Evolutionary conservation across 2,888 invertebrate genomes (phyloP).

Genomic region (Brachyptera putata): DNA sequence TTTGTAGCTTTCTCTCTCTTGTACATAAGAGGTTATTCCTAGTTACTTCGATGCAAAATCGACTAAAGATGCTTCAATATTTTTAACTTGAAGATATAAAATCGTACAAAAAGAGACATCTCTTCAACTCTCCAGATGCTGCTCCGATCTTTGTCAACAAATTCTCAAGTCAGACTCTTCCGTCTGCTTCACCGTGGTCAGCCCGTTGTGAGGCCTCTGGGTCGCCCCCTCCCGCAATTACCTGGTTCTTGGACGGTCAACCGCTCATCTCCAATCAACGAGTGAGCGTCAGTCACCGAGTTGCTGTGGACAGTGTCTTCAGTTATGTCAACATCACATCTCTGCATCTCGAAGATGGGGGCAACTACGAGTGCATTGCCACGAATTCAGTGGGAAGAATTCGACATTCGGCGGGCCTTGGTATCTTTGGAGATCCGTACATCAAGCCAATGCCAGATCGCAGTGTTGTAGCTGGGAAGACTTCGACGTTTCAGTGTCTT

Average conservation of each 20-base stretch:
- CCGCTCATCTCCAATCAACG: slow-evolving; percentile 38
- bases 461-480: slow-evolving; percentile 41
- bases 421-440: slow-evolving; percentile 44
- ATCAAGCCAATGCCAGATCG: slow-evolving; percentile 38
- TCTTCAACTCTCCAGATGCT: no score
- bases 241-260: slow-evolving; percentile 43
- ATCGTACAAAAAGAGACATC: no score
- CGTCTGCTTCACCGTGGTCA: slow-evolving; percentile 44
- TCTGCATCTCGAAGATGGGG: slow-evolving; percentile 41
- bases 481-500: slow-evolving; percentile 34
- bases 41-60: no score
- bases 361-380: slow-evolving; percentile 32
- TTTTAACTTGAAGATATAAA: no score
- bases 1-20: no score
- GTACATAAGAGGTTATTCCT: no score
- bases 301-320: slow-evolving; percentile 39
- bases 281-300: slow-evolving; percentile 40
- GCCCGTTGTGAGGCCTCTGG: slow-evolving; percentile 47
- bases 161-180: slow-evolving; percentile 43
- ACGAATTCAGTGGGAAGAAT: slow-evolving; percentile 31
- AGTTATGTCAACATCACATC: slow-evolving; percentile 40
- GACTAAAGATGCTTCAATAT: no score
- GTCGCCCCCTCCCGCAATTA: slow-evolving; percentile 45
- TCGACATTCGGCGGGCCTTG: slow-evolving; percentile 43
- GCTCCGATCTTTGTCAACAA: slow-evolving; percentile 40